phyloP scores from a whole-genome alignment of 2,797 vertebrate species.

The Schizopygopsis pylzovi region DNA sequence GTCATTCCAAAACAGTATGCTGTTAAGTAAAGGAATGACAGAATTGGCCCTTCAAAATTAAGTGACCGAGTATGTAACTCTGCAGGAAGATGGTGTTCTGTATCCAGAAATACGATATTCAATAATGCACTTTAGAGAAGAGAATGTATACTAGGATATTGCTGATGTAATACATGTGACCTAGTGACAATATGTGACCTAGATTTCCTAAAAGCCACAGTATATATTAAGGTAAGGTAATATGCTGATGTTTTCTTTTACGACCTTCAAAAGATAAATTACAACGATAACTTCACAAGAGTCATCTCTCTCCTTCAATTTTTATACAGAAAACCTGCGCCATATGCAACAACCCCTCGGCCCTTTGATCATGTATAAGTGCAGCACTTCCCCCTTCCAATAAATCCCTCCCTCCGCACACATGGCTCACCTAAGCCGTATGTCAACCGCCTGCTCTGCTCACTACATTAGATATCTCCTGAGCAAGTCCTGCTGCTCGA shows the following conservation, averaged over 20 bases:
- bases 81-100: background rate
- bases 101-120: background rate
- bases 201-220: constrained; percentile 27
- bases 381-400: constrained; percentile 51
- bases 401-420: constrained; percentile 20
- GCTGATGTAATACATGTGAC: constrained; percentile 22
- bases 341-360: constrained; percentile 55
- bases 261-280: constrained; percentile 13
- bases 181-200: constrained; percentile 4
- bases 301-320: constrained; percentile 34
- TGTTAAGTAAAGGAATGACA: background rate
- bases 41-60: background rate
- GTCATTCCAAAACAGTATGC: no score
- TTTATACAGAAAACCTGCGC: constrained; percentile 41
- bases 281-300: constrained; percentile 29
- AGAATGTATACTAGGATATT: background rate
- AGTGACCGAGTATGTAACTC: background rate
- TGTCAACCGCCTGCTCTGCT: constrained; percentile 57
- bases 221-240: constrained; percentile 18
- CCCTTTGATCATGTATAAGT: constrained; percentile 53
- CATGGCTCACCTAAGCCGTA: constrained; percentile 48
- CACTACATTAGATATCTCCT: constrained; percentile 75
- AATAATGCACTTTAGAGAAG: background rate
- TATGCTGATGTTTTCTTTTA: constrained; percentile 28
- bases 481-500: constrained; percentile 38